Evolutionary conservation across 2,888 invertebrate genomes (phyloP), one percentile per base, ranked within the genome.

Genomic region (Dendrolimus houi): DNA sequence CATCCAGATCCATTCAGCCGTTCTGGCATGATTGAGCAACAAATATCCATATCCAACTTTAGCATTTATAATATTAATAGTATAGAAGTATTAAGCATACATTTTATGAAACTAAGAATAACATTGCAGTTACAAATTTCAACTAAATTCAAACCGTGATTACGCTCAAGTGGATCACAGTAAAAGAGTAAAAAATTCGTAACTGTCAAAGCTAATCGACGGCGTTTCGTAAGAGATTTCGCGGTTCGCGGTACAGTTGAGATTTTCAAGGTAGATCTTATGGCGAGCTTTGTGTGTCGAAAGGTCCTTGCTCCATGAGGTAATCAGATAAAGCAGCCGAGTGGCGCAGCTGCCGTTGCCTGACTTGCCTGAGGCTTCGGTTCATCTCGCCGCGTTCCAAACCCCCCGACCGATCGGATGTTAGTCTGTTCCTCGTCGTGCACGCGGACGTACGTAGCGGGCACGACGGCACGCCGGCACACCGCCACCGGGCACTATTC

Each of bases 241-340:
- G 75, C 78, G 79, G 74, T 72, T 64, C 69, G 68, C 47, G 66
- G 66, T 71, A 72, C 71, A 12, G 47, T 6, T 47, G 47, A 69
- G 74, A 84, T 85, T 85, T 83, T 83, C 86, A 87, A 83, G 86
- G 87, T 82, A 72, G 66, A 85, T 87, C 87, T 85, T 83, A 83
- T 84, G 83, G 83, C 69, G 80, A 81, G 82, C 81, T 85, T 82
- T 81, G 78, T 82, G 69, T 76, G 82, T 80, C 81, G 87, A 83
- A 87, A 86, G 88, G 88, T 89, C 88, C 87, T 88, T 89, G 86
- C 83, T 79, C 87, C 81, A 80, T 83, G 85, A 83, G 81, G 85
- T 87, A 87, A 87, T 86, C 85, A 80, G 83, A 85, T 85, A 83
- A 81, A 81, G 75, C 73, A 71, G 73, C 6, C 67, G 65, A 69